A percentile compares a stretch with the other conserved stretches of the same genome.
Evolutionary conservation across 1,140 invertebrate genomes (phyloP).

Genomic region (silkworm (Bombyx mori)): ASM3026992v2 NC_085107.1:7223501-7224000

Average conservation of each 20-base stretch:
- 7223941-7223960: conserved; percentile 61
- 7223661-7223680: conserved; percentile 2
- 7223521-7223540: conserved; percentile 32
- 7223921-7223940: conserved; percentile 63
- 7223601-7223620: conserved; percentile 12
- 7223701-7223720: conserved; percentile 15
- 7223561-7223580: conserved; percentile 22
- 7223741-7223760: conserved; percentile 35
- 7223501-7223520: conserved; percentile 27
- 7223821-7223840: conserved; percentile 35
- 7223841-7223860: conserved; percentile 38
- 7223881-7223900: conserved; percentile 62
- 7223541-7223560: conserved; percentile 25
- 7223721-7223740: conserved; percentile 21
- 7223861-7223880: conserved; percentile 49
- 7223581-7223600: conserved; percentile 11
- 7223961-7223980: conserved; percentile 56
- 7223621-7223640: conserved; percentile 12
- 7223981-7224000: conserved; percentile 57
- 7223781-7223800: conserved; percentile 27
- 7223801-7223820: conserved; percentile 46
- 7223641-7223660: background rate
- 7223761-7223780: conserved; percentile 28
- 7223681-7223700: conserved; percentile 6
- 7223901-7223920: conserved; percentile 64